These are phyloP conservation scores for Trichacis sp. DNA, from an alignment of 2,888 invertebrate genomes.

Conservation along the genomic window DNA sequence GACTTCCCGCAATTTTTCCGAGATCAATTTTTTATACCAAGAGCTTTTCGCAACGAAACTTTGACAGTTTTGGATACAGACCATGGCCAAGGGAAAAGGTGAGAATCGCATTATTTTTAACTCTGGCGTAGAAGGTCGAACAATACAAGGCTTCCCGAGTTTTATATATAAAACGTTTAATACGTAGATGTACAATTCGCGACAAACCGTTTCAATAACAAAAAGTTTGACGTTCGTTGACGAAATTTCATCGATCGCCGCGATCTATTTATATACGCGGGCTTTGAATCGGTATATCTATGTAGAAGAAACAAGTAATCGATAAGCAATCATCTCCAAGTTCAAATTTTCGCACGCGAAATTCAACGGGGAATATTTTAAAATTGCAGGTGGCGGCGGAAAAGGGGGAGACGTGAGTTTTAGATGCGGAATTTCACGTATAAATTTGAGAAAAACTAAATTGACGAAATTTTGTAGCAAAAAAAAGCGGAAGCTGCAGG, in stretches of 20 bases:
- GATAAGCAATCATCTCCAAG: constrained; percentile 16
- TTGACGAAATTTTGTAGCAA: constrained; percentile 23
- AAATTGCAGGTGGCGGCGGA: constrained; percentile 44
- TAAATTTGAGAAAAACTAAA: constrained; percentile 11
- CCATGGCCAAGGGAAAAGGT: constrained; percentile 56
- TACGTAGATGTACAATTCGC: too few species aligned
- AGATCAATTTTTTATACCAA: constrained; percentile 10
- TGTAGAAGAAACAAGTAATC: too few species aligned
- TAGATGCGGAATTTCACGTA: too few species aligned
- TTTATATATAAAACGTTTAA: constrained; percentile 14
- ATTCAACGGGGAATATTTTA: constrained; percentile 4
- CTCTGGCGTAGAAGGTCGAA: constrained; percentile 16
- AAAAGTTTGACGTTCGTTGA: too few species aligned
- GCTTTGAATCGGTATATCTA: too few species aligned
- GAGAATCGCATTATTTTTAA: constrained; percentile 32
- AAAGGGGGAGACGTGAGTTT: constrained; percentile 51
- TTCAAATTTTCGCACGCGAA: not conserved
- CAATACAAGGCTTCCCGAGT: constrained; percentile 1
- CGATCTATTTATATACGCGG: too few species aligned
- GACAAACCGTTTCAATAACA: too few species aligned
- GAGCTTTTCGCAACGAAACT: constrained; percentile 10
- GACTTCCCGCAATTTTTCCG: not conserved
- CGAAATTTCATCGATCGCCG: too few species aligned
- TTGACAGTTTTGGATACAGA: constrained; percentile 8
- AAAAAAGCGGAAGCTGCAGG: constrained; percentile 41